phyloP scores from a whole-genome alignment of 92 coral and sea anemone species.

The Isaurus tuberculatus region DNA sequence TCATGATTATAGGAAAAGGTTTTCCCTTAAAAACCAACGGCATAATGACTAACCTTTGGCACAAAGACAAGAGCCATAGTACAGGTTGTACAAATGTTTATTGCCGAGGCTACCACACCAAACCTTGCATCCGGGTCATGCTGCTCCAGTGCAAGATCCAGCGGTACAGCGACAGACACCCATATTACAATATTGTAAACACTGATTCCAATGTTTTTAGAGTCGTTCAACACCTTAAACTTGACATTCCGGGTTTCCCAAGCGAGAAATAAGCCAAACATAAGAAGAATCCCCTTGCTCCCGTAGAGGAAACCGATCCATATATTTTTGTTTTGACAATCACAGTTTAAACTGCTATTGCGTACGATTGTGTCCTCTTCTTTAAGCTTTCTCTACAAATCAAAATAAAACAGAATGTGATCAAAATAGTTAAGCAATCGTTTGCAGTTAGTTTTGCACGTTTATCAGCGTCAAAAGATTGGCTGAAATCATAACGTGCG shows the following conservation, averaged over 20 bases:
- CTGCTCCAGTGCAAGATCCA: conserved; percentile 51
- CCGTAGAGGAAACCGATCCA: conserved; percentile 57
- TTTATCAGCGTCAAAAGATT: too few species aligned
- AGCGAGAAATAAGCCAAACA: conserved; percentile 77
- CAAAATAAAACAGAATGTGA: neutral
- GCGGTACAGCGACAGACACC: conserved; percentile 48
- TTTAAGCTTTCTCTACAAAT: neutral
- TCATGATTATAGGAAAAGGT: too few species aligned
- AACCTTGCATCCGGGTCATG: conserved; percentile 47
- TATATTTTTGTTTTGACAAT: conserved; percentile 1
- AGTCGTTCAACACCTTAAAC: conserved; percentile 74
- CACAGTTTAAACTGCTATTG: conserved; percentile 40
- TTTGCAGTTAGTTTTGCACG: too few species aligned
- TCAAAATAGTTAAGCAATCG: too few species aligned
- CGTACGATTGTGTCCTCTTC: conserved; percentile 6
- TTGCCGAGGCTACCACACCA: conserved; percentile 55
- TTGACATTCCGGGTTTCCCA: conserved; percentile 84
- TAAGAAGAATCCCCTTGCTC: conserved; percentile 63
- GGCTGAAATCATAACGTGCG: too few species aligned
- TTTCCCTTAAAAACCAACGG: too few species aligned
- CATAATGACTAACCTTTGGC: conserved; percentile 65
- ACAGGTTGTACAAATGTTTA: conserved; percentile 68
- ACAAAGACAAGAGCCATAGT: conserved; percentile 70
- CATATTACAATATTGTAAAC: conserved; percentile 79
- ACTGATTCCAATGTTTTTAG: conserved; percentile 74